phyloP scores from a whole-genome alignment of 1,140 invertebrate species.

The Sitophilus oryzae region DNA sequence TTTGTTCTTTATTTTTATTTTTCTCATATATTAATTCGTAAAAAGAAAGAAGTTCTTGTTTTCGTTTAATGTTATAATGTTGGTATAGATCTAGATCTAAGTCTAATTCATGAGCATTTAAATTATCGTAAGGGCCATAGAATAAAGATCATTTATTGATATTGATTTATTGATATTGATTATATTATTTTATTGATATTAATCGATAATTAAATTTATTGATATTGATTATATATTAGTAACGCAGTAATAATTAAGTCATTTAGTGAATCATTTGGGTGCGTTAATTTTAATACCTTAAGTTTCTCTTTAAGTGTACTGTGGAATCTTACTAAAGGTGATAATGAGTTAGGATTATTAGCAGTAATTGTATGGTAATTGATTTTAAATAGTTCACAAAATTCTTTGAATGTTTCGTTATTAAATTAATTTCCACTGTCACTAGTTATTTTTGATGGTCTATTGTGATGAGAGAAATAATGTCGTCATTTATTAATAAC shows the following conservation, averaged over 20 bases:
- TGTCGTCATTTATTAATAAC: constrained; percentile 5
- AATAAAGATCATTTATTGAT: neutral
- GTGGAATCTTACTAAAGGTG: constrained; percentile 5
- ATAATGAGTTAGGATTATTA: constrained; percentile 13
- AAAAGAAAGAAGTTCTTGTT: constrained; percentile 15
- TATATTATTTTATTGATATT: no score
- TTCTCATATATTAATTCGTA: constrained; percentile 18
- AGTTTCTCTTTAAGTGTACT: constrained; percentile 2
- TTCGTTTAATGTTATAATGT: constrained; percentile 15
- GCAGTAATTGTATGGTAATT: constrained; percentile 23
- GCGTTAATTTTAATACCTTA: neutral
- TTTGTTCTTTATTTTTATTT: constrained; percentile 5
- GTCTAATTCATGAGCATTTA: constrained; percentile 17
- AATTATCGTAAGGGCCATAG: constrained; percentile 10
- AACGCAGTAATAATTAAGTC: neutral
- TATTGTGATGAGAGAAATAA: constrained; percentile 10
- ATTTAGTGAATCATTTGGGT: neutral
- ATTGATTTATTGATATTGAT: neutral
- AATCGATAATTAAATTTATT: no score
- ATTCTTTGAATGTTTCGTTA: constrained; percentile 28
- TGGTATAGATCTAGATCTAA: constrained; percentile 8
- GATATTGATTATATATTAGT: constrained; percentile 2
- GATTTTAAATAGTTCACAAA: constrained; percentile 25
- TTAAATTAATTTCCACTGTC: constrained; percentile 31
- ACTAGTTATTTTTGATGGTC: constrained; percentile 18